Percentiles rank a stretch among this genome's conserved stretches.
These are phyloP conservation scores for Auanema freiburgensis DNA, from an alignment of 2,888 invertebrate genomes.

Conservation along the genomic window DNA sequence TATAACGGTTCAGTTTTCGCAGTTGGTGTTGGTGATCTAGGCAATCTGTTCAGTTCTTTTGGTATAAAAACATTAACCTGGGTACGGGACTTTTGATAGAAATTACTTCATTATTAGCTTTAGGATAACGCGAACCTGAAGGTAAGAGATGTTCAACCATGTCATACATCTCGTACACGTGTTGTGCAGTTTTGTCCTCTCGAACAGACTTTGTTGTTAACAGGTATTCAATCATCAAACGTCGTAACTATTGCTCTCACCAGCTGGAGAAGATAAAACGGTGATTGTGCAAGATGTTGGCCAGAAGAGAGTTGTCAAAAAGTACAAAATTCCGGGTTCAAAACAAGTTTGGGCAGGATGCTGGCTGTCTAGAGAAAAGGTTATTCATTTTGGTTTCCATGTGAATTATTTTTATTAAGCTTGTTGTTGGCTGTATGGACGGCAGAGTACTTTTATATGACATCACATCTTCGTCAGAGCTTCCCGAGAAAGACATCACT, in stretches of 20 bases:
- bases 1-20: conserved; percentile 14
- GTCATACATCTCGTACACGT: conserved; percentile 4
- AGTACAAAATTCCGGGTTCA: conserved; percentile 15
- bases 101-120: too few relatives aligned
- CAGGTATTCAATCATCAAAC: neutral
- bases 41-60: neutral
- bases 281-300: conserved; percentile 5
- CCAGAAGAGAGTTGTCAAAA: neutral
- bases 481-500: conserved; percentile 11
- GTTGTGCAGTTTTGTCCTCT: neutral
- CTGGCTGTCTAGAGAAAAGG: conserved; percentile 7
- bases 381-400: conserved; percentile 4
- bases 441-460: conserved; percentile 18
- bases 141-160: neutral
- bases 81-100: too few relatives aligned
- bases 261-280: conserved; percentile 19
- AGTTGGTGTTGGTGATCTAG: conserved; percentile 3
- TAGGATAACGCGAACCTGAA: too few relatives aligned
- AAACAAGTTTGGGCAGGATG: conserved; percentile 19
- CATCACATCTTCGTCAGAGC: neutral
- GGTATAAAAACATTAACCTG: neutral
- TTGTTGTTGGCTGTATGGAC: conserved; percentile 9
- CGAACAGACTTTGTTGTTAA: neutral
- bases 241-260: neutral
- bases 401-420: conserved; percentile 11